Evolutionary conservation across 2,113 vertebrate species (phyloP), one percentile per base, ranked within the genome.

Genomic region (Myotis brandtii): DNA sequence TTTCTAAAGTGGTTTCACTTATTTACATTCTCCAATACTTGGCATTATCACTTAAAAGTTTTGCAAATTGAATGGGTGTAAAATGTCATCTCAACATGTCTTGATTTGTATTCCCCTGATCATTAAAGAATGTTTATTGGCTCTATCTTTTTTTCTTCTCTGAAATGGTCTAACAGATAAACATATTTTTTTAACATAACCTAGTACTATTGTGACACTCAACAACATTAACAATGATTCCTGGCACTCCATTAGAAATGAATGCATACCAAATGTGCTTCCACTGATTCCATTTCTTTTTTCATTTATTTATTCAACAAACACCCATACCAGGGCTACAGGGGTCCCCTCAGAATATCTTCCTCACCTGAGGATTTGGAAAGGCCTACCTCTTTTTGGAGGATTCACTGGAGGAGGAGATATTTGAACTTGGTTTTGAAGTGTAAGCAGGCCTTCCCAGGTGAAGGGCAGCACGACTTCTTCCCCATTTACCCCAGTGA

Each of bases 381-480:
- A 94, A 67, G 69, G 46, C 54, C 32, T 83, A 25, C 37, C 54
- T 92, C 37, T 37, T 40, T 66, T n/a, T 37, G 34, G 43, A 87
- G 16, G 93, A 83, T 52, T 87, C 59, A 54, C 17, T 77, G 79
- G 25, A 66, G 27, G 20, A 46, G 52, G 59, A 67, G 56, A 75
- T 81, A 54, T 40, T 72, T 34, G 80, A 92, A 91, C 50, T 84
- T 89, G 77, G 37, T 92, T 83, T 92, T 79, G 82, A 87, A 94
- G 64, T 85, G 48, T 43, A 67, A 32, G 30, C 37, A 86, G 69
- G 59, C 32, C 73, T 50, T 81, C 9, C 37, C 30, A 73, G 23
- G 23, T 88, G 84, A 76, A 92, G 23, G 43, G 34, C 66, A 79
- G 32, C 11, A 43, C 1, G 4, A 84, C 23, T 46, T 73, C 69